A percentile compares a stretch with the other conserved stretches of the same genome.
Conservation (phyloP, 2,888 invertebrate genomes). For the Acanthoscelides obtectus region DNA sequence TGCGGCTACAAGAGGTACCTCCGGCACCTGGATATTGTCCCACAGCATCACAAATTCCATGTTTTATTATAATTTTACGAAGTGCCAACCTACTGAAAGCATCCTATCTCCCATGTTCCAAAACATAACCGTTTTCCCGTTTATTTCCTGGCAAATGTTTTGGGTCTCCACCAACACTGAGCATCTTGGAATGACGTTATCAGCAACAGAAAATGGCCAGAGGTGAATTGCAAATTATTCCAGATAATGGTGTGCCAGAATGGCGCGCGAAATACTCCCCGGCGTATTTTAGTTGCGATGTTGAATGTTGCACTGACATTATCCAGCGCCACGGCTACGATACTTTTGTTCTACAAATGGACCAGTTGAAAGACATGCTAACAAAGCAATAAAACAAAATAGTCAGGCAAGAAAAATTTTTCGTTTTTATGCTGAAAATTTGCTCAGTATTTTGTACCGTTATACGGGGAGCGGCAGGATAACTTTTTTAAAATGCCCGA, state of each 20-base stretch:
- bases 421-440: too few relatives aligned
- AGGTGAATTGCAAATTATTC: background rate
- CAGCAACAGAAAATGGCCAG: background rate
- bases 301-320: background rate
- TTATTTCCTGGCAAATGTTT: background rate
- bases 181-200: background rate
- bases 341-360: background rate
- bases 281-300: background rate
- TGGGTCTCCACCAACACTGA: background rate
- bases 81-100: background rate
- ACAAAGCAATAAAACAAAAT: background rate
- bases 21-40: background rate
- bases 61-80: background rate
- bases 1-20: too few relatives aligned
- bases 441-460: too few relatives aligned
- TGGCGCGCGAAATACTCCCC: background rate
- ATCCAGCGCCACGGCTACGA: background rate
- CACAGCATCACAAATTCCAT: background rate
- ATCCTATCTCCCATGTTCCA: background rate
- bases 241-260: background rate
- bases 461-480: too few relatives aligned
- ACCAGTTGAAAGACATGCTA: background rate
- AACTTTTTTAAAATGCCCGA: too few relatives aligned
- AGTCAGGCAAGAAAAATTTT: too few relatives aligned
- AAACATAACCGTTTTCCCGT: background rate